Percentiles rank a stretch among this genome's conserved stretches.
phyloP scores from a whole-genome alignment of 2,888 invertebrate species.

The Andrena marginata region DNA sequence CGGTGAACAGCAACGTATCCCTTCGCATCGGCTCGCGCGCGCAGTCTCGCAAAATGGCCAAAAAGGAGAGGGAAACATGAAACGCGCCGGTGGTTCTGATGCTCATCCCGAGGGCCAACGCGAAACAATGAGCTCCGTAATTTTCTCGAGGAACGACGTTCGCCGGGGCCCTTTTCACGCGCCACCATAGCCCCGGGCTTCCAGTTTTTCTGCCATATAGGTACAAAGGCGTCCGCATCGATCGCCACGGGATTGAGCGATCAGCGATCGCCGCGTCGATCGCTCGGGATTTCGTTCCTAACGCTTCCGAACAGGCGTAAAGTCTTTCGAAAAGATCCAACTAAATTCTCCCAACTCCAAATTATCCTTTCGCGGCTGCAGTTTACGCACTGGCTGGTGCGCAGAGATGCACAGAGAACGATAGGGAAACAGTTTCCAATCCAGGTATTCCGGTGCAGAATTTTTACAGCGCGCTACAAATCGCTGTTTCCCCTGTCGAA shows the following conservation, averaged over 20 bases:
- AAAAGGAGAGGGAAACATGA: slow-evolving; percentile 53
- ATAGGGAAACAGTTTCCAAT: slow-evolving; percentile 24
- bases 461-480: slow-evolving; percentile 12
- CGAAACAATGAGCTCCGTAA: slow-evolving; percentile 75
- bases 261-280: slow-evolving; percentile 51
- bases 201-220: slow-evolving; percentile 57
- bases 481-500: slow-evolving; percentile 24
- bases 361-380: neutral
- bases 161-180: slow-evolving; percentile 68
- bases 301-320: neutral
- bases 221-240: slow-evolving; percentile 43
- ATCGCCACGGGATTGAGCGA: slow-evolving; percentile 67
- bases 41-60: slow-evolving; percentile 51
- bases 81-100: slow-evolving; percentile 54
- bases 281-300: neutral
- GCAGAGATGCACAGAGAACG: neutral
- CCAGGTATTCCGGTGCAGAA: neutral
- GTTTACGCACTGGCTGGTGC: neutral
- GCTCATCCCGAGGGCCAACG: slow-evolving; percentile 53
- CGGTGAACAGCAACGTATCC: slow-evolving; percentile 55
- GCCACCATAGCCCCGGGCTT: slow-evolving; percentile 68
- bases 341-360: neutral
- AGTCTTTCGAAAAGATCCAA: neutral
- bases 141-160: slow-evolving; percentile 71
- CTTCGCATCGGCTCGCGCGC: slow-evolving; percentile 57